A percentile compares a stretch with the other conserved stretches of the same genome.
Evolutionary conservation across 2,888 invertebrate species (phyloP).

Genomic region (Drosophila neotestacea): DNA sequence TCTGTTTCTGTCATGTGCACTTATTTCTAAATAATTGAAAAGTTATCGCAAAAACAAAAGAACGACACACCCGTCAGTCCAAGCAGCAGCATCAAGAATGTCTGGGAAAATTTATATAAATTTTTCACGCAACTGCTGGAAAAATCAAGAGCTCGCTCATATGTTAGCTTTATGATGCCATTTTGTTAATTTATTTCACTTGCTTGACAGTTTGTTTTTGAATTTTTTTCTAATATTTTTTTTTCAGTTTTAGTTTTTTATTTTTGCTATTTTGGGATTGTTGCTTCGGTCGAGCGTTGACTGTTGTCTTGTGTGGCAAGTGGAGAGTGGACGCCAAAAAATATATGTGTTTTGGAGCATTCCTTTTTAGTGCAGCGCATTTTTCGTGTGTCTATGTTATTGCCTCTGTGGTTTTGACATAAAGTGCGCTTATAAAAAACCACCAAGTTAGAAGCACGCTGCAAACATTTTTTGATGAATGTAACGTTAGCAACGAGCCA

Average conservation of each 20-base stretch:
- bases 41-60: constrained; percentile 60
- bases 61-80: constrained; percentile 15
- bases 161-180: constrained; percentile 76
- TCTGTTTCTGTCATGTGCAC: constrained; percentile 67
- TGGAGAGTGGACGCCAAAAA: constrained; percentile 22
- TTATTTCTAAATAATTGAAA: constrained; percentile 79
- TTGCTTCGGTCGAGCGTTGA: constrained; percentile 31
- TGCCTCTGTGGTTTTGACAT: constrained; percentile 77
- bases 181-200: constrained; percentile 80
- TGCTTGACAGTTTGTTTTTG: constrained; percentile 75
- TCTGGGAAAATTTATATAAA: constrained; percentile 35
- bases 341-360: constrained; percentile 42
- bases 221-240: constrained; percentile 40
- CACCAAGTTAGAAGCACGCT: constrained; percentile 72
- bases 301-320: constrained; percentile 57
- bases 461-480: constrained; percentile 75
- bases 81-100: constrained; percentile 18
- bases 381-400: constrained; percentile 48
- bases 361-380: constrained; percentile 51
- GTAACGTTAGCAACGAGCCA: constrained; percentile 56
- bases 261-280: constrained; percentile 33
- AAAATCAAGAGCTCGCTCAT: constrained; percentile 74
- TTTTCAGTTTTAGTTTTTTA: constrained; percentile 17
- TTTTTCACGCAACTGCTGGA: constrained; percentile 28
- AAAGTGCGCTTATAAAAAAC: constrained; percentile 79